Percentiles rank a stretch among this genome's conserved stretches.
These are phyloP conservation scores for Salvator merianae DNA, from an alignment of 2,113 vertebrate genomes.

Conservation along the genomic window DNA sequence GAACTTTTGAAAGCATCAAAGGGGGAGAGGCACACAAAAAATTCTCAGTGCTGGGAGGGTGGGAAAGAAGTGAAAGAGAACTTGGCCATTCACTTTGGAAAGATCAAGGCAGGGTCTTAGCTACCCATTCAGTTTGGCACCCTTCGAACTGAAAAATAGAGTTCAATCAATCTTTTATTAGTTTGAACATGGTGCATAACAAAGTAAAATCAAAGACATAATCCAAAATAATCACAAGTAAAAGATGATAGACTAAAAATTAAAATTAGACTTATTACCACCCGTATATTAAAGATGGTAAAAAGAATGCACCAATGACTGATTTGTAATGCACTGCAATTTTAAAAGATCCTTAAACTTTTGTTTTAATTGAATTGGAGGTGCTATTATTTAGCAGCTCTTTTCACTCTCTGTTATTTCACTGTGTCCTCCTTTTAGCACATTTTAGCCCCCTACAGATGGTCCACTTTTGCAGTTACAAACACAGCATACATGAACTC, in stretches of 20 bases:
- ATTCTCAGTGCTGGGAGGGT: neutral
- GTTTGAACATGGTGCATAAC: no score
- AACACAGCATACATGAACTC: constrained; percentile 40
- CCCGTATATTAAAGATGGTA: no score
- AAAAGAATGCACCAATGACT: neutral
- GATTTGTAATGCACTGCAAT: constrained; percentile 10
- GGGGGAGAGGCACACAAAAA: no score
- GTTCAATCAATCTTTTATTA: constrained; percentile 23
- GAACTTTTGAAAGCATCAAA: neutral
- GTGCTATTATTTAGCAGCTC: neutral
- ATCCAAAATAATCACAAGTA: no score
- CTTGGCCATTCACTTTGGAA: neutral
- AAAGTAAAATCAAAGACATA: no score
- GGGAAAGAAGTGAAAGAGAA: neutral
- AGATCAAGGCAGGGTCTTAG: constrained; percentile 10
- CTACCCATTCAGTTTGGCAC: constrained; percentile 7
- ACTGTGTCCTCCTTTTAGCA: constrained; percentile 5
- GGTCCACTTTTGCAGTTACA: constrained; percentile 46
- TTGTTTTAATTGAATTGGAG: constrained; percentile 30
- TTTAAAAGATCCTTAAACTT: constrained; percentile 35
- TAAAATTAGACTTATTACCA: no score
- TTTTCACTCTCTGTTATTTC: neutral
- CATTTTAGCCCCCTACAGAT: constrained; percentile 1
- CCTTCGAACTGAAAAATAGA: neutral
- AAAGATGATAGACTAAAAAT: no score